Evolutionary conservation across 2,888 invertebrate species (phyloP), one percentile per base, ranked within the genome.

Genomic region (Antheraea yamamai): DNA sequence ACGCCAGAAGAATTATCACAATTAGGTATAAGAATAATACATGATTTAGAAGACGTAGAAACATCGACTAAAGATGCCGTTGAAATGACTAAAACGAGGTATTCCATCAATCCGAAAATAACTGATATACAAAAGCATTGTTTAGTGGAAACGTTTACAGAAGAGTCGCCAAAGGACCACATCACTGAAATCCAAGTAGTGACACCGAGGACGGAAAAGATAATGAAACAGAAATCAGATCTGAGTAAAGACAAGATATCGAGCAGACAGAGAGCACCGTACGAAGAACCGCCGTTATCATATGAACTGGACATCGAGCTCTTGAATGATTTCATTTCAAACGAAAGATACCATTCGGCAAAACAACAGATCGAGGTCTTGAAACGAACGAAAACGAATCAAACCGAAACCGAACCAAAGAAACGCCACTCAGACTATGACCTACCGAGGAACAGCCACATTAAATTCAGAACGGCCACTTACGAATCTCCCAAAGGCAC

Each of bases 141-240:
- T 26, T 87, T 85, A 82, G 80, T 82, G 12, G 88, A 87, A 61
- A 78, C 76, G 47, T 80, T 81, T 23, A 81, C 87, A 76, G 84
- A 87, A 23, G 85, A 87, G 76, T 77, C 81, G 52, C 85, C 85
- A 61, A 89, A 95, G 83, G 96, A 96, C 47, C 97, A 97, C 84
- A 95, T 97, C 55, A 97, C 97, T 66, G 97, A 97, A 91, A 97
- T 97, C 76, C 96, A 97, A 89, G 97, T 97, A 0, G 90, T 96
- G 3, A 95, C 96, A 23, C 95, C 96, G 8, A 91, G 92, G 71
- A 93, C 87, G 75, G 95, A 90, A 79, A 92, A 91, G 80, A 80
- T 82, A 26, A 79, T 80, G 18, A 88, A 88, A 78, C 84, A 90
- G 74, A 88, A 88, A 83, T 78, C 88, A 35, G 84, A 87, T 79